phyloP scores from a whole-genome alignment of 2,113 vertebrate species.

The Podocnemis expansa region DNA sequence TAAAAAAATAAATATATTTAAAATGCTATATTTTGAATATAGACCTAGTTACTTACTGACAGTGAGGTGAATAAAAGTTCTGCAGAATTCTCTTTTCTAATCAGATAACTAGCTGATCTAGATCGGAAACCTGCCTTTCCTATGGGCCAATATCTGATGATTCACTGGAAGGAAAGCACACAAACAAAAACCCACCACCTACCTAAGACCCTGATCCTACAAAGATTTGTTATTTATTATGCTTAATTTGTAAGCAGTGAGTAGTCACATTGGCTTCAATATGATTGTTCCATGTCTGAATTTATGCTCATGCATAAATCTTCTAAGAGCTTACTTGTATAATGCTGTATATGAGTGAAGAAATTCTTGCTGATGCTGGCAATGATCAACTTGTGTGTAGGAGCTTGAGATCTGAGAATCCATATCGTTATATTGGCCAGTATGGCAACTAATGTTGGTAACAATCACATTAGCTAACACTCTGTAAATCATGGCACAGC shows the following conservation, averaged over 20 bases:
- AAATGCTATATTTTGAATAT: neutral
- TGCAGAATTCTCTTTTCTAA: neutral
- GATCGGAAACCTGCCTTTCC: neutral
- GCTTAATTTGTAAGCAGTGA: neutral
- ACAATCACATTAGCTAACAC: neutral
- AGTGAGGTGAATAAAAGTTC: neutral
- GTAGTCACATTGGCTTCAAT: neutral
- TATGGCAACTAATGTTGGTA: neutral
- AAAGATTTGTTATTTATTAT: neutral
- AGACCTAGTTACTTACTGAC: neutral
- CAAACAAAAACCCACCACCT: neutral
- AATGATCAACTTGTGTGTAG: neutral
- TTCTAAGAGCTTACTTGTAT: neutral
- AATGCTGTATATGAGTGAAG: neutral
- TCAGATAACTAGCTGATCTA: neutral
- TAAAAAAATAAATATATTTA: neutral
- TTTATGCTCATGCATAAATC: neutral
- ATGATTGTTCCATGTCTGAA: neutral
- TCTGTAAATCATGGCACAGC: neutral
- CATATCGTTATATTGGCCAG: neutral
- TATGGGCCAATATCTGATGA: accelerated
- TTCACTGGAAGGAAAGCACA: neutral
- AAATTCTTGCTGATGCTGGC: neutral
- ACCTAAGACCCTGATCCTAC: neutral
- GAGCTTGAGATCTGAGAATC: neutral